Percentiles rank a stretch among this genome's conserved stretches.
Evolutionary conservation across 2,888 invertebrate species (phyloP).

Genomic region (Cantharis nigra): DNA sequence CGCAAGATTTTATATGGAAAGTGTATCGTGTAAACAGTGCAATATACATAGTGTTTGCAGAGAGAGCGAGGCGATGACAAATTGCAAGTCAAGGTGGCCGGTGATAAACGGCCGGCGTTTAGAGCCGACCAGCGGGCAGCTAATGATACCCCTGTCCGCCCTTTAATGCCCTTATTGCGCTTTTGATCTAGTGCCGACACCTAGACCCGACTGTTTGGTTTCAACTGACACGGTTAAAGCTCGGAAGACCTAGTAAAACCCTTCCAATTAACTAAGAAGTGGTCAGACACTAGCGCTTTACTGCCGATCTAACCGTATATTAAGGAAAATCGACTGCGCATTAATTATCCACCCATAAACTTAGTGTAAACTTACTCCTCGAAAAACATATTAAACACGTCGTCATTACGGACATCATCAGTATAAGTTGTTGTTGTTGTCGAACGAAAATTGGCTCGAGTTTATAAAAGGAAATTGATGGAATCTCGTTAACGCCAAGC

Average conservation of each 20-base stretch:
- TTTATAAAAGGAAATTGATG: conserved; percentile 49
- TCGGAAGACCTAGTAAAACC: conserved; percentile 14
- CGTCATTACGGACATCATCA: conserved; percentile 31
- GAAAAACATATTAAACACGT: conserved; percentile 1
- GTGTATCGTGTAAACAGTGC: conserved; percentile 44
- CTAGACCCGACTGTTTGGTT: conserved; percentile 35
- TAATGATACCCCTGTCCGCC: conserved; percentile 55
- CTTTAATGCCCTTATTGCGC: conserved; percentile 55
- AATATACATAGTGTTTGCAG: conserved; percentile 46
- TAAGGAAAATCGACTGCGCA: neutral
- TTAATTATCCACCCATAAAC: conserved; percentile 1
- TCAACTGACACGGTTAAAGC: conserved; percentile 22
- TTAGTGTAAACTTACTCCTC: neutral
- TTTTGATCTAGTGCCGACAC: conserved; percentile 56
- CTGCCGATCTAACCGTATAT: neutral
- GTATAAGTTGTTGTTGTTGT: neutral
- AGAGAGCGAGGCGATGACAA: conserved; percentile 52
- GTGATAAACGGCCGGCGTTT: conserved; percentile 54
- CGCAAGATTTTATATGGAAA: conserved; percentile 26
- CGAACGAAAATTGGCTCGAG: conserved; percentile 38
- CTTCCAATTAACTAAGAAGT: conserved; percentile 21
- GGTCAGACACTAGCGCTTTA: conserved; percentile 8
- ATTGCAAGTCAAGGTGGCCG: conserved; percentile 54
- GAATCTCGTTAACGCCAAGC: conserved; percentile 57
- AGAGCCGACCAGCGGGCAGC: conserved; percentile 52